Percentiles rank a stretch among this genome's conserved stretches.
Conservation (phyloP, 2,113 vertebrate genomes). For the Podocnemis expansa region DNA sequence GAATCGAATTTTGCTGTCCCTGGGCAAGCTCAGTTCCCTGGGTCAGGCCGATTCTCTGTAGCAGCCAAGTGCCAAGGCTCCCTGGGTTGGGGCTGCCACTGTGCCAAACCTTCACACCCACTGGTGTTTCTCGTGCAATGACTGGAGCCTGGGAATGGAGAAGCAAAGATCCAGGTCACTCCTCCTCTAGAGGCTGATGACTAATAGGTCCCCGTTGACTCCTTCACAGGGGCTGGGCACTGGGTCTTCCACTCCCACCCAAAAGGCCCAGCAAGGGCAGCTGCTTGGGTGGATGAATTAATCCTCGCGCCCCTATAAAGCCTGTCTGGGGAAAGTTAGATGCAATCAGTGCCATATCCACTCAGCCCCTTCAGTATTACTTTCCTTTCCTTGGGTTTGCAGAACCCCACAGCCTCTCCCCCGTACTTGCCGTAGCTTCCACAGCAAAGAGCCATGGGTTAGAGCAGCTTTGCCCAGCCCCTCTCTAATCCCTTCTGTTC, state of each 20-base stretch:
- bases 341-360: neutral
- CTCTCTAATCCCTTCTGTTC: rapidly evolving
- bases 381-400: neutral
- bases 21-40: neutral
- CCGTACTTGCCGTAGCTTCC: neutral
- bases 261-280: neutral
- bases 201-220: rapidly evolving
- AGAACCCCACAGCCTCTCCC: neutral
- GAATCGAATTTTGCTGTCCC: neutral
- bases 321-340: no score
- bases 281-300: rapidly evolving
- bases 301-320: neutral
- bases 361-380: neutral
- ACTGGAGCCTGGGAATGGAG: rapidly evolving
- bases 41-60: neutral
- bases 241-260: neutral
- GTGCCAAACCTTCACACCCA: slow-evolving; percentile 56
- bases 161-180: rapidly evolving
- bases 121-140: rapidly evolving
- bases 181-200: neutral
- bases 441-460: neutral
- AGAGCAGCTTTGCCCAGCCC: neutral
- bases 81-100: neutral
- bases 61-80: neutral
- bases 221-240: rapidly evolving